phyloP scores from a whole-genome alignment of 1,140 invertebrate genomes.

The Drosophila elegans region DNA sequence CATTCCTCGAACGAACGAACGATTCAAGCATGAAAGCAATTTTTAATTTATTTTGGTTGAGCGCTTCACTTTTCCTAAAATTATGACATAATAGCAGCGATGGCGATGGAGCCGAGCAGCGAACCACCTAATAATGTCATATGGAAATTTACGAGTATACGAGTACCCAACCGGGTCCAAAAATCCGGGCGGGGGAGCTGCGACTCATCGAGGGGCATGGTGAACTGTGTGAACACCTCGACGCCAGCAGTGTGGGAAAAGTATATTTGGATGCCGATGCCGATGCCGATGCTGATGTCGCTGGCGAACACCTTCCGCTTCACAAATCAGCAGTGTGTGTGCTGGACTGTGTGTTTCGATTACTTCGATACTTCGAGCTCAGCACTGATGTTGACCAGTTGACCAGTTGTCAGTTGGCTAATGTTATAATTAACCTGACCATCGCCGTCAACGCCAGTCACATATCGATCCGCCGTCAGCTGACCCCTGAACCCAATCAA shows the following conservation, averaged over 20 bases:
- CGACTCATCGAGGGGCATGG: background rate
- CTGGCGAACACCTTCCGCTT: slow-evolving; percentile 77
- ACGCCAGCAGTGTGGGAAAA: slow-evolving; percentile 45
- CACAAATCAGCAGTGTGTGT: slow-evolving; percentile 69
- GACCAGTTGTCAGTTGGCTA: slow-evolving; percentile 75
- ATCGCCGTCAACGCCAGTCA: slow-evolving; percentile 15
- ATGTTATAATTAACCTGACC: slow-evolving; percentile 79
- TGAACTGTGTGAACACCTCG: slow-evolving; percentile 38
- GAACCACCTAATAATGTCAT: slow-evolving; percentile 81
- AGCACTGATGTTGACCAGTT: slow-evolving; percentile 11
- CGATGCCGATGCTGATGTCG: slow-evolving; percentile 23
- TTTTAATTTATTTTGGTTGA: slow-evolving; percentile 84
- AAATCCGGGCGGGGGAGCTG: slow-evolving; percentile 8
- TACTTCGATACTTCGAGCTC: slow-evolving; percentile 20
- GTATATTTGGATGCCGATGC: slow-evolving; percentile 65
- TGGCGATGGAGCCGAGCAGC: slow-evolving; percentile 40
- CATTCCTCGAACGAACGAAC: slow-evolving; percentile 6
- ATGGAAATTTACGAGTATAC: slow-evolving; percentile 70
- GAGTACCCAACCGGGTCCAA: slow-evolving; percentile 54
- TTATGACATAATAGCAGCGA: slow-evolving; percentile 78
- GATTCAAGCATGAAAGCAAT: slow-evolving; percentile 83
- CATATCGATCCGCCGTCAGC: slow-evolving; percentile 38
- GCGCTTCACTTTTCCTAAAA: slow-evolving; percentile 80
- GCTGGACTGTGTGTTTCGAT: slow-evolving; percentile 34
- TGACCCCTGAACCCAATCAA: slow-evolving; percentile 34